These are phyloP conservation scores for Pyrgilauda ruficollis DNA, from an alignment of 2,113 vertebrate genomes.

Conservation along the genomic window DNA sequence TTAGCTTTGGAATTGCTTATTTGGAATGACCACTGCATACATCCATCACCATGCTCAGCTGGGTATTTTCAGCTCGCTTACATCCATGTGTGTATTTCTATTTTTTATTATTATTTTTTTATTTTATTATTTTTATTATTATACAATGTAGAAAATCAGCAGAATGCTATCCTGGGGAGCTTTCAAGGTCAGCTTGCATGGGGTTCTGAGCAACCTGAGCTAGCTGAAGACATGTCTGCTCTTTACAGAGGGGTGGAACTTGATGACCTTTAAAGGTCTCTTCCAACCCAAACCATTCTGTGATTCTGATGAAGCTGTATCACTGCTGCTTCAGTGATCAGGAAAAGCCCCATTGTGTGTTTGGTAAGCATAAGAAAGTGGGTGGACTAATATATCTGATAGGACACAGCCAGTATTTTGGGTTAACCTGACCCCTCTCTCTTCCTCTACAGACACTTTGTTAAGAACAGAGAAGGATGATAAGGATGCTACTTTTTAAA, in stretches of 20 bases:
- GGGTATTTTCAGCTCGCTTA: not conserved
- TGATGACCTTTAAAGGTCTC: not conserved
- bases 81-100: not conserved
- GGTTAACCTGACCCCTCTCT: not conserved
- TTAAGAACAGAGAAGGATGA: not conserved
- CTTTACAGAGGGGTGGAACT: not conserved
- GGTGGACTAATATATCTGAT: not conserved
- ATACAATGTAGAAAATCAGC: not conserved
- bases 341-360: not conserved
- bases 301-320: not conserved
- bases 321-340: not conserved
- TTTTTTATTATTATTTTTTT: too few relatives aligned
- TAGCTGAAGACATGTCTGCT: not conserved
- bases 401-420: not conserved
- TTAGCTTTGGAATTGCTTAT: not conserved
- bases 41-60: not conserved
- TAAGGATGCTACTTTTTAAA: conserved; percentile 29
- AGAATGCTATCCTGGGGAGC: not conserved
- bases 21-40: not conserved
- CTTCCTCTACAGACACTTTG: not conserved
- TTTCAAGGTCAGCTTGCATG: not conserved
- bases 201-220: not conserved
- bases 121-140: too few relatives aligned
- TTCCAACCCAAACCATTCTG: not conserved
- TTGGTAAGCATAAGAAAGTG: not conserved